These are phyloP conservation scores for Acyrthosiphon pisum DNA, from an alignment of 1,140 invertebrate genomes.

Conservation along the genomic window DNA sequence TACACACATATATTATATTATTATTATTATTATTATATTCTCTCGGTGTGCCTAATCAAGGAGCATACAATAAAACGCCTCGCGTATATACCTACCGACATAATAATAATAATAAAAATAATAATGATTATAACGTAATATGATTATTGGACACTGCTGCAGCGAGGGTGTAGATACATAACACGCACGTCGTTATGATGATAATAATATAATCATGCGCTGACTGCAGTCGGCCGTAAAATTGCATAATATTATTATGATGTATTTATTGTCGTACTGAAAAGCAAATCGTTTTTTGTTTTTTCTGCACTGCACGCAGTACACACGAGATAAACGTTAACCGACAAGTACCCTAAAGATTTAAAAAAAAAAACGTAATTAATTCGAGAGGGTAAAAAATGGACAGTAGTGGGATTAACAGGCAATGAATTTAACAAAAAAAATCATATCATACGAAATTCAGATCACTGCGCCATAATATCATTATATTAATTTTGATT, in stretches of 20 bases:
- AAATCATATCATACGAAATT: no score
- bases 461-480: no score
- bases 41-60: constrained; percentile 41
- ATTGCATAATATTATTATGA: neutral
- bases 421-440: no score
- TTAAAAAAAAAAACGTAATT: neutral
- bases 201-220: neutral
- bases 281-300: neutral
- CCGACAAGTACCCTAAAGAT: neutral
- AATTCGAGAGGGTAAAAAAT: neutral
- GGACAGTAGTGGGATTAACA: no score
- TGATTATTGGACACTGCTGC: neutral
- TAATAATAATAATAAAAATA: no score
- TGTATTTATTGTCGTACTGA: neutral
- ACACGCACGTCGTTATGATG: neutral
- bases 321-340: neutral
- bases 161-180: neutral
- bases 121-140: neutral
- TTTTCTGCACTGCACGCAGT: neutral
- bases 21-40: constrained; percentile 14
- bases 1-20: neutral
- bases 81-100: neutral
- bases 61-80: constrained; percentile 30
- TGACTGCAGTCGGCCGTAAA: neutral
- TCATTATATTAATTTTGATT: no score